Percentiles rank a stretch among this genome's conserved stretches.
Evolutionary conservation across 2,113 vertebrate genomes (phyloP).

Genomic region (Arizona elegans): DNA sequence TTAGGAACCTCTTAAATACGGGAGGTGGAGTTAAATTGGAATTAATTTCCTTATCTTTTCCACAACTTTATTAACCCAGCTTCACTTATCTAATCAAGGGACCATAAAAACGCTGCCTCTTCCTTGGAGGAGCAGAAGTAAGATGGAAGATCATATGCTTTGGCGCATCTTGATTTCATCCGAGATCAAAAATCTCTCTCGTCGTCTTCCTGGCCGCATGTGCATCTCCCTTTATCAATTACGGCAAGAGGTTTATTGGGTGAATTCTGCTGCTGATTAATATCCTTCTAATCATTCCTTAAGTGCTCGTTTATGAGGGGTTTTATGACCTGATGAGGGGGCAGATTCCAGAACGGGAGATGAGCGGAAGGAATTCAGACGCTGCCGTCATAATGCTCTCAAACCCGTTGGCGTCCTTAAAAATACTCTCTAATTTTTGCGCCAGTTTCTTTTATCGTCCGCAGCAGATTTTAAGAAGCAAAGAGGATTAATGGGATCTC

Average conservation of each 20-base stretch:
- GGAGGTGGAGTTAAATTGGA: too few relatives aligned
- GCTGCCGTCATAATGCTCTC: neutral
- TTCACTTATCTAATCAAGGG: neutral
- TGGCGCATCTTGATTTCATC: neutral
- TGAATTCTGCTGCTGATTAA: constrained; percentile 23
- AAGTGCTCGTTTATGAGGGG: neutral
- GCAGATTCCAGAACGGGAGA: neutral
- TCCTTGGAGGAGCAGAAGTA: neutral
- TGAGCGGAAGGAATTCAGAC: neutral
- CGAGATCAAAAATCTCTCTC: too few relatives aligned
- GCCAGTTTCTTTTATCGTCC: neutral
- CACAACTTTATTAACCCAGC: constrained; percentile 10
- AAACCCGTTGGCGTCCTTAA: neutral
- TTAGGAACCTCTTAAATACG: too few relatives aligned
- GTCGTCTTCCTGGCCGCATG: neutral
- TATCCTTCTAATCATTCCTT: neutral
- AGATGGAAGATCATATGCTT: neutral
- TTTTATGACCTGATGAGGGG: neutral
- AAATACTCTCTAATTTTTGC: constrained; percentile 11
- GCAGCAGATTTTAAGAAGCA: neutral
- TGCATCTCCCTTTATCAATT: constrained; percentile 26
- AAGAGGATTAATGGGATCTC: neutral
- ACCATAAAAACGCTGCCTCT: accelerated
- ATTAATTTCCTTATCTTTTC: neutral
- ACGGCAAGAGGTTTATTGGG: neutral